Percentiles rank a stretch among this genome's conserved stretches.
phyloP scores from a whole-genome alignment of 2,888 invertebrate genomes.

The Sminthurides aquaticus region DNA sequence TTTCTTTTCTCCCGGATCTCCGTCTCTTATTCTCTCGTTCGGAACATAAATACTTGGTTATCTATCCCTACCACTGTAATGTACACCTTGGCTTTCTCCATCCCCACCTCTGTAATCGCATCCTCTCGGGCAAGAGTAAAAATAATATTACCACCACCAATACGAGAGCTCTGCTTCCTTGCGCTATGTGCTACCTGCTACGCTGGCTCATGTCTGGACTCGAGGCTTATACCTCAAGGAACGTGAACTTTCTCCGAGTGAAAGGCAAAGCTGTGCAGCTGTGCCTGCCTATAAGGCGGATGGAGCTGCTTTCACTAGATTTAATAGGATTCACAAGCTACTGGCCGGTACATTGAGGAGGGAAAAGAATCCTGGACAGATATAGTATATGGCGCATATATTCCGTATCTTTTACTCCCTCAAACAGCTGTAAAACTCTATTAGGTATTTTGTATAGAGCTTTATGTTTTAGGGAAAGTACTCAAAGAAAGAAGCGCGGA shows the following conservation, averaged over 20 bases:
- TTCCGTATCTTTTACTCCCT: background rate
- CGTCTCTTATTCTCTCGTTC: background rate
- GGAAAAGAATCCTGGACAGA: too few relatives aligned
- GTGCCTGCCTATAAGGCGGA: too few relatives aligned
- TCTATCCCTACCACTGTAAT: conserved; percentile 9
- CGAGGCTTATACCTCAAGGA: too few relatives aligned
- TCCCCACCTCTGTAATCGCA: background rate
- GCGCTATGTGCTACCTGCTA: too few relatives aligned
- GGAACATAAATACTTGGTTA: conserved; percentile 22
- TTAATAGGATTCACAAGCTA: too few relatives aligned
- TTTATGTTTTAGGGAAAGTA: background rate
- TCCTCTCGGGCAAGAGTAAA: background rate
- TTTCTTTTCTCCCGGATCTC: conserved; percentile 23
- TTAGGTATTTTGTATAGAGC: background rate
- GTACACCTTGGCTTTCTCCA: background rate
- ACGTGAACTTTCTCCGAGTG: too few relatives aligned
- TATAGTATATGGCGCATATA: too few relatives aligned
- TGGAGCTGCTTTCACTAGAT: too few relatives aligned
- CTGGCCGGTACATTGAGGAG: too few relatives aligned
- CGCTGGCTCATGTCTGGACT: too few relatives aligned
- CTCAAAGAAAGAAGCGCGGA: background rate
- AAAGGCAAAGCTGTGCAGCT: too few relatives aligned
- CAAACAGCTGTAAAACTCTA: background rate
- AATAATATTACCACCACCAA: background rate
- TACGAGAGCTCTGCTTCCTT: too few relatives aligned